These are phyloP conservation scores for Anastrepha ludens DNA, from an alignment of 1,140 invertebrate genomes.

Conservation along the genomic window DNA sequence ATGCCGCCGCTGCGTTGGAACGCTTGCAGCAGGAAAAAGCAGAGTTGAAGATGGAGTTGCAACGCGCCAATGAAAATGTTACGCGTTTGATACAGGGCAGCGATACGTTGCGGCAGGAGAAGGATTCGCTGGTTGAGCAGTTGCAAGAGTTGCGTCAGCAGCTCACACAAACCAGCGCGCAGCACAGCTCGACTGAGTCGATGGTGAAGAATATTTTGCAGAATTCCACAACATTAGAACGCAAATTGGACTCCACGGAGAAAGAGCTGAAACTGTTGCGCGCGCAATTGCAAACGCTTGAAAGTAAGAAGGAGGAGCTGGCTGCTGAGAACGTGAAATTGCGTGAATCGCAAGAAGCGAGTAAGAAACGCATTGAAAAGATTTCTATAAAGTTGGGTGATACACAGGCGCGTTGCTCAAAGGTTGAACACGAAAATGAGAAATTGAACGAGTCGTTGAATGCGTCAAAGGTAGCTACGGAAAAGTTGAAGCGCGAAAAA, in stretches of 20 bases:
- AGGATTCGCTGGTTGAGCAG: constrained; percentile 49
- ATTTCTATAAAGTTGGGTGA: constrained; percentile 60
- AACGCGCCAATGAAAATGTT: constrained; percentile 55
- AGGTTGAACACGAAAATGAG: constrained; percentile 59
- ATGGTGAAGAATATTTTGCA: constrained; percentile 56
- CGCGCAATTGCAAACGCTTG: constrained; percentile 31
- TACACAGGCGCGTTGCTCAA: constrained; percentile 57
- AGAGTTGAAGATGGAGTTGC: constrained; percentile 47
- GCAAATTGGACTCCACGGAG: constrained; percentile 41
- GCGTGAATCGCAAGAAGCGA: constrained; percentile 49
- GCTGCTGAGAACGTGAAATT: constrained; percentile 55
- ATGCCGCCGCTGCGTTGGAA: neutral
- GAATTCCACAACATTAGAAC: constrained; percentile 51
- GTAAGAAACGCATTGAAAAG: constrained; percentile 61
- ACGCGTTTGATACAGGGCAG: constrained; percentile 55
- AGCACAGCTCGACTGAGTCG: constrained; percentile 45
- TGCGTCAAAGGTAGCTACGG: neutral
- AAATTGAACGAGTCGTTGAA: neutral
- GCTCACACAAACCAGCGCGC: constrained; percentile 44
- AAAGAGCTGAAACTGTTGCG: constrained; percentile 49
- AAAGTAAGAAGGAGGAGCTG: constrained; percentile 54
- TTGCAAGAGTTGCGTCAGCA: constrained; percentile 51
- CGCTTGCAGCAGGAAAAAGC: constrained; percentile 54
- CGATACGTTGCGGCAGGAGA: constrained; percentile 53
- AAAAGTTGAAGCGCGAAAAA: constrained; percentile 59